Base-by-base conservation (phyloP, 2,888 invertebrate species). In the Busseola fusca region DNA sequence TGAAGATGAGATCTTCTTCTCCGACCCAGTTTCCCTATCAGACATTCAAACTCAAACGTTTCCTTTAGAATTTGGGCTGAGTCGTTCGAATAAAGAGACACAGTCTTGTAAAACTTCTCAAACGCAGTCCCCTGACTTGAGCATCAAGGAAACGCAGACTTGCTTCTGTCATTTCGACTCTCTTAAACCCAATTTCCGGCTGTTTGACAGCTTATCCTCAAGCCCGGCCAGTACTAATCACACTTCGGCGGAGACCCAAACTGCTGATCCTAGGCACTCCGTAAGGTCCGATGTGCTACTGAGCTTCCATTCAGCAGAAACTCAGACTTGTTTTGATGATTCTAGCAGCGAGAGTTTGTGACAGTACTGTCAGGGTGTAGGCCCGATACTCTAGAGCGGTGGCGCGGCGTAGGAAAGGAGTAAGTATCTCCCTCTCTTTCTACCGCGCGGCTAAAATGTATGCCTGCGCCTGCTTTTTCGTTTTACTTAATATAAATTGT, bases 41-140 rank as follows among this genome's bases (percentile, higher is more conserved):
- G 94, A 95, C 71, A 95, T 94, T 0, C 94, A 95, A 71, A 95
- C 95, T 0, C 95, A 95, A 56, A 95, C 95, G 0, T 91, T 92
- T n/a, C 93, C 94, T 0, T 3, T 92, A 0, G 94, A 94, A 57
- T 94, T 94, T 54, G 93, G 91, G 0, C 69, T 92, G 10, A 92
- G 90, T 52, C 83, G 91, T 0, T 92, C 90, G 0, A 86, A 94
- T 37, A 95, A 94, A 42, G 92, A 93, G 27, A 95, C 94, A 0
- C 86, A 85, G 10, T 76, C 64, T 0, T 74, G 71, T 16, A 84
- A 91, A 0, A 93, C 93, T 0, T 91, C 91, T 0, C 89, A 91
- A 45, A 92, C 91, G 0, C 90, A 92, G 14, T 90, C 91, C 0
- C 91, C 93, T 0, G 93, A 94, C 76, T 81, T 92, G 21, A 94